Conservation (phyloP, 2,797 vertebrate genomes). For the Sebastes trivittatus region DNA sequence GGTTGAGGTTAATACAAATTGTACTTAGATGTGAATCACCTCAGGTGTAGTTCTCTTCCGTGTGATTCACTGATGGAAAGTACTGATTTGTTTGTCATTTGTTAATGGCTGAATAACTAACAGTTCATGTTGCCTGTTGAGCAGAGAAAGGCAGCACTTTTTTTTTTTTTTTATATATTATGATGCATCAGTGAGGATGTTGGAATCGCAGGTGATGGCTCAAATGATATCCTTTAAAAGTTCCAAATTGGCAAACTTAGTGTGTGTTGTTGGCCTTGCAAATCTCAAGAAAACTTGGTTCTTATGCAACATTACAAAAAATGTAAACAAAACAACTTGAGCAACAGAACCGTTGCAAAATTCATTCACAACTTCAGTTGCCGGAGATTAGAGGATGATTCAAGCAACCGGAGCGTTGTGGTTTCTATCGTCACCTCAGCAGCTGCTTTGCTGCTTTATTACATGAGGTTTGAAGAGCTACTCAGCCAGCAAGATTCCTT, state of each 20-base stretch:
- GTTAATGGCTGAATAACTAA: background rate
- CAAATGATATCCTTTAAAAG: background rate
- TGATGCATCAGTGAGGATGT: too few species aligned
- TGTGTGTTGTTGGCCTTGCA: background rate
- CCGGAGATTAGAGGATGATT: conserved; percentile 26
- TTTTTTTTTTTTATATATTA: background rate
- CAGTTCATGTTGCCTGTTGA: background rate
- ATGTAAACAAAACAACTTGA: conserved; percentile 44
- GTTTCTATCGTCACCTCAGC: conserved; percentile 1
- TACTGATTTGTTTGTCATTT: background rate
- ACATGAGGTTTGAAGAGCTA: background rate
- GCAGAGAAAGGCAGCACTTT: background rate
- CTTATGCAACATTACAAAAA: conserved; percentile 22
- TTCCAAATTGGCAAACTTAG: background rate
- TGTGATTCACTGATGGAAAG: conserved; percentile 5
- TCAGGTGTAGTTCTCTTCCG: background rate
- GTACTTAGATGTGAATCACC: conserved; percentile 15
- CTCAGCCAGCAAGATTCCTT: too few species aligned
- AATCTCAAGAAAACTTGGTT: conserved; percentile 5
- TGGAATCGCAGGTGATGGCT: background rate
- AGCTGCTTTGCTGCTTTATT: background rate
- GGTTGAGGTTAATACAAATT: conserved; percentile 13
- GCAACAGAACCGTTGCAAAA: conserved; percentile 34
- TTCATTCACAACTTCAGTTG: background rate
- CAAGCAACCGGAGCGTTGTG: background rate